These are phyloP conservation scores for Montipora cactus DNA, from an alignment of 64 coral and sea anemone species.

Conservation along the genomic window DNA sequence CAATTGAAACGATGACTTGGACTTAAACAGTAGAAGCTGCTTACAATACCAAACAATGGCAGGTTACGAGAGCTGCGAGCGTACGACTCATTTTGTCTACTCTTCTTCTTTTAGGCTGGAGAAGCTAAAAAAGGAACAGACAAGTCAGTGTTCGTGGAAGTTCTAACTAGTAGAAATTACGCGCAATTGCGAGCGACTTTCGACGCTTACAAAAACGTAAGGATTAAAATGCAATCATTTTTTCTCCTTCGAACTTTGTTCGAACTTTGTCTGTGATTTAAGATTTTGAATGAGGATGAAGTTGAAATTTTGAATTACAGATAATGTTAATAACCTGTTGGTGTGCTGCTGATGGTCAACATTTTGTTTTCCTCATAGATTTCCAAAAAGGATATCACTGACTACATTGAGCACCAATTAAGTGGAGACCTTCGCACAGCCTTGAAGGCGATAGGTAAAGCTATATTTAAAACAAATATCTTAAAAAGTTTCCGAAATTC, in stretches of 20 bases:
- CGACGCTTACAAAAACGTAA: constrained; percentile 73
- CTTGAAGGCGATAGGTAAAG: constrained; percentile 41
- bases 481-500: not conserved
- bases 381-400: constrained; percentile 14
- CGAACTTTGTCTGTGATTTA: too few species aligned
- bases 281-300: too few species aligned
- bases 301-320: too few species aligned
- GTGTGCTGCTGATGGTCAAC: not conserved
- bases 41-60: too few species aligned
- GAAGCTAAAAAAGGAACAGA: constrained; percentile 71
- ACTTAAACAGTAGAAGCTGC: too few species aligned
- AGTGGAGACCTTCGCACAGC: constrained; percentile 20
- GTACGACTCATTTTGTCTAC: too few species aligned
- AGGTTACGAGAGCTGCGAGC: too few species aligned
- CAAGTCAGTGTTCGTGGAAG: constrained; percentile 61
- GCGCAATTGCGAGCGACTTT: constrained; percentile 60
- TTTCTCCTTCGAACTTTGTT: too few species aligned
- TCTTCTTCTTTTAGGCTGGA: constrained; percentile 30
- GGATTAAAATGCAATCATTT: not conserved
- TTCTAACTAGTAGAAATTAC: constrained; percentile 56
- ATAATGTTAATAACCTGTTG: not conserved
- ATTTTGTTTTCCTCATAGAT: not conserved
- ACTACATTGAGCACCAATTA: constrained; percentile 30
- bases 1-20: too few species aligned
- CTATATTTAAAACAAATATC: not conserved